Evolutionary conservation across 2,113 vertebrate genomes (phyloP).

Genomic region (Prolemur simus): DNA sequence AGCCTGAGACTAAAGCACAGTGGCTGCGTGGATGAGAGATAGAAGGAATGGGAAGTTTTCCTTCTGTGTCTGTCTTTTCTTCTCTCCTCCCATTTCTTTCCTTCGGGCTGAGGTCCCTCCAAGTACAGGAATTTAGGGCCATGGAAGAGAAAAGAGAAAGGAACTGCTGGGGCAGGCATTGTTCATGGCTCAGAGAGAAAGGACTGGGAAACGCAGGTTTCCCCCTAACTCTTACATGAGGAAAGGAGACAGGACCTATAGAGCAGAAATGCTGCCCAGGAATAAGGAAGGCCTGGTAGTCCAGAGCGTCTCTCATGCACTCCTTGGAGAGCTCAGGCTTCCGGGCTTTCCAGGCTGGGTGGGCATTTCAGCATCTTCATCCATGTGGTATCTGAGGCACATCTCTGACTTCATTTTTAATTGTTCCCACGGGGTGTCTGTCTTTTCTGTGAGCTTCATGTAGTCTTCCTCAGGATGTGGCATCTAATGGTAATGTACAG

Average conservation of each 20-base stretch:
- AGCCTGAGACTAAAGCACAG: background rate
- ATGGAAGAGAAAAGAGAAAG: background rate
- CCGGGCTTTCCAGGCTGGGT: background rate
- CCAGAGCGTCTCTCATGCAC: background rate
- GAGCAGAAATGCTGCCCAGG: background rate
- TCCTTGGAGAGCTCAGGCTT: background rate
- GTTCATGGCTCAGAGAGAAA: background rate
- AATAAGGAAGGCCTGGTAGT: background rate
- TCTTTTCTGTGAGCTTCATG: background rate
- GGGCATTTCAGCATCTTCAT: background rate
- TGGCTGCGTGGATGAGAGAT: rapidly evolving
- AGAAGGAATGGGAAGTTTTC: background rate
- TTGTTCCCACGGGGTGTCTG: background rate
- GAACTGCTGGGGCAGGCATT: background rate
- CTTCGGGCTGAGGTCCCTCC: background rate
- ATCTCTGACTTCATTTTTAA: background rate
- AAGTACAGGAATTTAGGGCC: background rate
- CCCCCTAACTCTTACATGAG: background rate
- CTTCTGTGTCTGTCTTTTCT: background rate
- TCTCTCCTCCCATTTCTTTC: background rate
- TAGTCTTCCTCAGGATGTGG: background rate
- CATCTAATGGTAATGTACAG: rapidly evolving
- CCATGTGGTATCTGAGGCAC: background rate
- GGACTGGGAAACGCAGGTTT: background rate
- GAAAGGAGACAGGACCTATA: background rate